Evolutionary conservation across 2,888 invertebrate species (phyloP), one percentile per base, ranked within the genome.

Genomic region (Harmothoe impar): DNA sequence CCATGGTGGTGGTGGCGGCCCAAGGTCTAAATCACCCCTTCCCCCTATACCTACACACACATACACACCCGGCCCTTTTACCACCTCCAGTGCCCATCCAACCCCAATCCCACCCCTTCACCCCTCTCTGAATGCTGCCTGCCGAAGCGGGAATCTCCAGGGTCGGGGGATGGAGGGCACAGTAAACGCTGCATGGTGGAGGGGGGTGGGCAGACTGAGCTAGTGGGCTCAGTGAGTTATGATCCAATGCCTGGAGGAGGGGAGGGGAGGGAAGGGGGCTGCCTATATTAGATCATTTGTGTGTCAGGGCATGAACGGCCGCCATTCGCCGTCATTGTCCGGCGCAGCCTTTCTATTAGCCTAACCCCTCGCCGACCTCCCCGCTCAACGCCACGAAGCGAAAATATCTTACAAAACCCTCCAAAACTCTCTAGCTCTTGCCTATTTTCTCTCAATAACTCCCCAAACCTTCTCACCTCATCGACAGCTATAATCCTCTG

Each of bases 211-310:
- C 43, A 43, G 43, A 43, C 62, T 62, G 72, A 29, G 72, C 72
- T 72, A 72, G 5, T 72, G 72, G 72, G 72, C 72, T 72, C 72
- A 72, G 29, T 72, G 72, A 72, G 72, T 72, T 72, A 72, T 72
- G 72, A 72, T 29, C 29, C 23, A 23, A 35, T 33, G 33, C 35
- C 23, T 33, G 33, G 35, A n/a, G 81, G 33, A 17, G 43, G 81
- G 31, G 31, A n/a, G 77, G 77, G 77, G 31, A 25, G 7, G 29
- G 25, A 5, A 31, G 31, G 77, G 77, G 77, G 77, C 17, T 25
- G 25, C 72, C 72, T 72, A 72, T 72, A 72, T 72, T 72, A 72
- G 72, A 72, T 72, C 72, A 29, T 72, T 72, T 72, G 72, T 72
- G 72, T 72, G 72, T 72, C 29, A 25, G 72, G 72, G 72, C 72